These are phyloP conservation scores for Drosophila parthenogenetica DNA, from an alignment of 2,888 invertebrate species.

Conservation along the genomic window DNA sequence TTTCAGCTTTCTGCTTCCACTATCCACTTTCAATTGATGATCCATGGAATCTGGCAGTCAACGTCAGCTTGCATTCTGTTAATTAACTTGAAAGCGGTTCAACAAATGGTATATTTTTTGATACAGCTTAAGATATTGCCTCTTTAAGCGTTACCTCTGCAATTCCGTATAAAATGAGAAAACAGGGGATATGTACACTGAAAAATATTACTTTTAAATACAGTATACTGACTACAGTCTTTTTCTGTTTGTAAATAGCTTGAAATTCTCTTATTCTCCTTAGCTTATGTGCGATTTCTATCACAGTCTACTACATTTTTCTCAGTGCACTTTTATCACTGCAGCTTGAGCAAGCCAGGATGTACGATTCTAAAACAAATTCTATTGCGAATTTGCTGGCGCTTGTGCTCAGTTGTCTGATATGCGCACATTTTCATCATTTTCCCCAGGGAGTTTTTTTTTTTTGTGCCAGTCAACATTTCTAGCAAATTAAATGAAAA, in stretches of 20 bases:
- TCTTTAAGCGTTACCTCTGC: conserved; percentile 14
- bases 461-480: conserved; percentile 70
- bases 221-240: no score
- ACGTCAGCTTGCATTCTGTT: conserved; percentile 28
- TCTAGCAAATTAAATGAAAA: conserved; percentile 84
- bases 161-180: conserved; percentile 25
- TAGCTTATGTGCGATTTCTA: background rate
- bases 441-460: conserved; percentile 28
- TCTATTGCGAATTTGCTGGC: conserved; percentile 22
- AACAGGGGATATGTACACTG: conserved; percentile 15
- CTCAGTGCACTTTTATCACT: conserved; percentile 35
- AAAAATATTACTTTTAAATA: background rate
- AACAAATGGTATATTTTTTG: conserved; percentile 34
- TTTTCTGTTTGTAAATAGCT: background rate
- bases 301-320: background rate
- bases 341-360: conserved; percentile 8
- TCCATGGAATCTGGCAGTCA: conserved; percentile 11
- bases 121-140: conserved; percentile 27
- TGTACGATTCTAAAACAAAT: conserved; percentile 8
- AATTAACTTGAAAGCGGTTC: conserved; percentile 53
- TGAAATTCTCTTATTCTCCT: no score
- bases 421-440: conserved; percentile 50
- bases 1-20: background rate
- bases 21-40: conserved; percentile 43
- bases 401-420: conserved; percentile 19